Evolutionary conservation across 23 tunicate genomes (phyloP), one percentile per base, ranked within the genome.

Genomic region (Aplidium turbinatum): DNA sequence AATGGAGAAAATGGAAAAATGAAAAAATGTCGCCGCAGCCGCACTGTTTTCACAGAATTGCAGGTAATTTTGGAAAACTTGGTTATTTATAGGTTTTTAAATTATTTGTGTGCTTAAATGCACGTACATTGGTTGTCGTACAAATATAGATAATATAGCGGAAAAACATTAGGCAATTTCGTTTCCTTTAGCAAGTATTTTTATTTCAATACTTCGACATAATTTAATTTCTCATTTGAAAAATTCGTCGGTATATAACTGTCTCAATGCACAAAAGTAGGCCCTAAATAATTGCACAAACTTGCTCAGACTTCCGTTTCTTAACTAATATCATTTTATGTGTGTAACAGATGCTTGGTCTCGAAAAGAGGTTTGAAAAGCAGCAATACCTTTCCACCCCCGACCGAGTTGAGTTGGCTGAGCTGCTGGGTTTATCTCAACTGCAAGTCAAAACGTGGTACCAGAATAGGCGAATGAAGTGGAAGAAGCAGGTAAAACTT

Each of bases 391-490:
- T 93, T 55, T 85, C 98, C 24, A 93, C 93, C 0, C 92, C 93
- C 19, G 98, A 93, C 40, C 85, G 98, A 4, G 85, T 82, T 18
- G 93, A 87, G 54, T 66, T 93, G 56, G 98, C 98, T 2, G 85
- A 82, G 45, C 35, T 70, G 31, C 75, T 93, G 11, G 81, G 93
- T 21, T 36, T 93, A 34, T 64, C 92, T 9, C 98, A 86, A 63
- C 77, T 93, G 19, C 98, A 93, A 81, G 98, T 93, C 13, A 93
- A 93, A 35, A 93, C 98, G 13, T 93, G 98, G 98, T 93, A 93
- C 61, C 98, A 93, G 68, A 93, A 93, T 39, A 68, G 98, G 4
- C 70, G 98, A 46, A 93, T 93, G 98, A 93, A 93, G 72, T 85
- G 93, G 94, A 93, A 93, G 38, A 93, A 93, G 64, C 98, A 93